Conservation (phyloP, 2,888 invertebrate genomes). For the Drosophila mayaguana region DNA sequence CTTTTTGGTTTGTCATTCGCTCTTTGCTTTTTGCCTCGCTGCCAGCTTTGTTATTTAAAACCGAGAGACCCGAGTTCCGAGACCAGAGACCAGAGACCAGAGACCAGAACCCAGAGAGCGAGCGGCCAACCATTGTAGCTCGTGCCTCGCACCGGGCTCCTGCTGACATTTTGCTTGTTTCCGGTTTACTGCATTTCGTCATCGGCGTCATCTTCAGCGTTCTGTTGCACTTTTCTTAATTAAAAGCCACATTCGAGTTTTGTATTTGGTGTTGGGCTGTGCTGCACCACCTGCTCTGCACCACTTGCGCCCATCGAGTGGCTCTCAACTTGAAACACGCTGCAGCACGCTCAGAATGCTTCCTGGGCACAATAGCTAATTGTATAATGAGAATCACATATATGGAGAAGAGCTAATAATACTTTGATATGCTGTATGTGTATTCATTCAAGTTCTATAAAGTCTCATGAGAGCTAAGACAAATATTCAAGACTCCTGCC, state of each 20-base stretch:
- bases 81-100: not conserved
- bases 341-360: not conserved
- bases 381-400: slow-evolving; percentile 1
- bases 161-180: slow-evolving; percentile 50
- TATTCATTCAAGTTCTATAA: no score
- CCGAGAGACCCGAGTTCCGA: slow-evolving; percentile 9
- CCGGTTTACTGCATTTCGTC: slow-evolving; percentile 63
- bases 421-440: not conserved
- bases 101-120: not conserved
- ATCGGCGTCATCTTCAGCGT: slow-evolving; percentile 38
- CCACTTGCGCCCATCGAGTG: slow-evolving; percentile 35
- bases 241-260: slow-evolving; percentile 51
- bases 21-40: slow-evolving; percentile 23
- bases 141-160: slow-evolving; percentile 24
- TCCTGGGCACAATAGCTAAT: slow-evolving; percentile 1
- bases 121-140: slow-evolving; percentile 23
- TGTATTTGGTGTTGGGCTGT: slow-evolving; percentile 33
- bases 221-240: slow-evolving; percentile 65
- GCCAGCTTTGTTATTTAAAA: slow-evolving; percentile 58
- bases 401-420: not conserved
- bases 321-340: not conserved
- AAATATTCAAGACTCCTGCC: no score
- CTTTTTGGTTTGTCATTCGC: slow-evolving; percentile 59
- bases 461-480: not conserved
- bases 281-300: slow-evolving; percentile 33